Conservation (phyloP, 2,888 invertebrate species). For the Thysanoteuthis rhombus region DNA sequence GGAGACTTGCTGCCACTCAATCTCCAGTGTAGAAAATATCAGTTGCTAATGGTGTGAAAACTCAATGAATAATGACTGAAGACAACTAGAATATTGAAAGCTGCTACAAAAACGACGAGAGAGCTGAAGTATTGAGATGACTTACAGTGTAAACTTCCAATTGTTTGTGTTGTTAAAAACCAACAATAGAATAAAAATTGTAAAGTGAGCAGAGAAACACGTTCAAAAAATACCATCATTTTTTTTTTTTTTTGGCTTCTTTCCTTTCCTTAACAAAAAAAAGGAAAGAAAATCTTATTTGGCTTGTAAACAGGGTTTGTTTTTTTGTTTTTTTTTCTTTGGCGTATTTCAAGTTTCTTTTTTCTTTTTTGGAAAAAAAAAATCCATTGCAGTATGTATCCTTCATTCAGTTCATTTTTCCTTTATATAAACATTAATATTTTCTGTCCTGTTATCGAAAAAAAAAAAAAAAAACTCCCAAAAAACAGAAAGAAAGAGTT, state of each 20-base stretch:
- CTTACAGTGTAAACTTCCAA: too few species aligned
- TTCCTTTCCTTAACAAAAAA: not conserved
- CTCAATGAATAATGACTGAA: not conserved
- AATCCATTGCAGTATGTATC: not conserved
- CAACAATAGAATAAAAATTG: not conserved
- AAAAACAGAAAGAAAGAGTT: not conserved
- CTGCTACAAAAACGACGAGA: too few species aligned
- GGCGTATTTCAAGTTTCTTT: not conserved
- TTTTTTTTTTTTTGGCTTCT: not conserved
- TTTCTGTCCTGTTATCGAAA: not conserved
- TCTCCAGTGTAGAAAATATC: not conserved
- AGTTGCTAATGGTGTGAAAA: not conserved
- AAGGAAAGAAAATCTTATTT: not conserved
- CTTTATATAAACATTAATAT: not conserved
- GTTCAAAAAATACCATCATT: not conserved
- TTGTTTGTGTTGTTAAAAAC: not conserved
- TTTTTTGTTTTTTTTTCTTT: not conserved
- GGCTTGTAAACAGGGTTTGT: not conserved
- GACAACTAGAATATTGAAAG: too few species aligned
- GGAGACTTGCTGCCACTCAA: not conserved
- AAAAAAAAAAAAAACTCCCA: not conserved
- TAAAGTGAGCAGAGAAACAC: not conserved
- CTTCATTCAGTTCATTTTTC: not conserved
- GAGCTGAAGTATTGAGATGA: too few species aligned
- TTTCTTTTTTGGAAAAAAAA: not conserved